Evolutionary conservation across 2,888 invertebrate species (phyloP).

Genomic region (Drosophila cracens): DNA sequence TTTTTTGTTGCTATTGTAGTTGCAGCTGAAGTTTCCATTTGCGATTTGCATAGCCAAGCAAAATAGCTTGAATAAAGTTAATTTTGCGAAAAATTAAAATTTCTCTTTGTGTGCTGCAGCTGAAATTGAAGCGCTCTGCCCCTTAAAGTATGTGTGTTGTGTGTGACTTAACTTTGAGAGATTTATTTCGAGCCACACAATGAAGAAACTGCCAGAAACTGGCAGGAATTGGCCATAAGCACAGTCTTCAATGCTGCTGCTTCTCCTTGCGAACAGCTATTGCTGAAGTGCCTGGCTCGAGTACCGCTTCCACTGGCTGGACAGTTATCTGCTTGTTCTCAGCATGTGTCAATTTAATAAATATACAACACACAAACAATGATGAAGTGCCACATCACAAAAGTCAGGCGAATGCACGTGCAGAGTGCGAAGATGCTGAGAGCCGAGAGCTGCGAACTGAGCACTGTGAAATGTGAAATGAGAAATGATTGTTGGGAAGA

Average conservation of each 20-base stretch:
- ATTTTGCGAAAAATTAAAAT: conserved; percentile 77
- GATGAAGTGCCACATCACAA: conserved; percentile 48
- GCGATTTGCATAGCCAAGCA: conserved; percentile 66
- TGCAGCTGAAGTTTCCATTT: conserved; percentile 33
- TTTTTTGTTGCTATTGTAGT: conserved; percentile 12
- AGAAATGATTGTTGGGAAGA: conserved; percentile 4
- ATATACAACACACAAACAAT: conserved; percentile 63
- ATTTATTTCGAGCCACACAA: conserved; percentile 53
- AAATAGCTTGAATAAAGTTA: conserved; percentile 69
- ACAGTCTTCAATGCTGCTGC: conserved; percentile 4
- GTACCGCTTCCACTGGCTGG: conserved; percentile 15
- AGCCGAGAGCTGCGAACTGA: not conserved
- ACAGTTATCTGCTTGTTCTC: conserved; percentile 63
- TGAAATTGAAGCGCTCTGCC: conserved; percentile 24
- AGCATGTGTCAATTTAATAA: conserved; percentile 79
- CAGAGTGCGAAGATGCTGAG: conserved; percentile 30
- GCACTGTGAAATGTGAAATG: not conserved
- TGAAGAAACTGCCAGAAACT: conserved; percentile 10
- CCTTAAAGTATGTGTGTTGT: conserved; percentile 33
- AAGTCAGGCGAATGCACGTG: conserved; percentile 37
- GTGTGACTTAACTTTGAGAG: conserved; percentile 60
- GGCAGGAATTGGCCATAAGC: conserved; percentile 1
- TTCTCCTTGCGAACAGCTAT: not conserved
- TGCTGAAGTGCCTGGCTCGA: not conserved
- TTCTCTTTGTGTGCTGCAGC: conserved; percentile 46